Base-by-base conservation (phyloP, 2,797 vertebrate species). In the Tiaroga cobitis region DNA sequence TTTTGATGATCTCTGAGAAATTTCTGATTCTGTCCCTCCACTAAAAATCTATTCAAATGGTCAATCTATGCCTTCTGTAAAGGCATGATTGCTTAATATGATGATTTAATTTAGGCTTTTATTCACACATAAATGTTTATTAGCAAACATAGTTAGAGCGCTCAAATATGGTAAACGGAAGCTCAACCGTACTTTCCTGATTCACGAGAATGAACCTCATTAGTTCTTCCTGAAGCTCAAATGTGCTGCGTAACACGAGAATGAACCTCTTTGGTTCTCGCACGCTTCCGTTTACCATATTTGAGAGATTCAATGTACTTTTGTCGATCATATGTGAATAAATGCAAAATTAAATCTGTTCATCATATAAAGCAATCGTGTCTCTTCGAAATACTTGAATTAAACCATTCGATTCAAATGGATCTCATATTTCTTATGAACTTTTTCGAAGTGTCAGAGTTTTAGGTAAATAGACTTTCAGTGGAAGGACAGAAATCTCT, bases 141-240 rank as follows among this genome's bases (percentile, higher is more conserved):
- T 2, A 13, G 10, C 56, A 0, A 26, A 8, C 0, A 1, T 26
- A 1, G 4, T 5, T 13, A 2, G 3, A 43, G 43, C 11, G 2
- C 11, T 43, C n/a, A n/a, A n/a, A n/a, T n/a, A n/a, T n/a, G n/a
- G n/a, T 46, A 15, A 16, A 49, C 1, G 46, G 46, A 46, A 46
- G 46, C 46, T 46, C 15, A 49, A 16, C 46, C 46, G 5, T 46
- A 46, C 43, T 10, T 46, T 4, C 11, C 11, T 46, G 11, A 46
- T 15, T 1, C 43, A 46, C 43, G 0, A 46, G 13, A 46, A 46
- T 15, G 13, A 46, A 46, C 43, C 43, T 46, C 43, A 46, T 15
- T 46, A 15, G 43, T 46, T 46, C 13, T 46, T 15, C 3, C 9
- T 0, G 56, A 59, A 59, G 21, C 24, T n/a, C 24, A n/a, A n/a